Evolutionary conservation across 2,113 vertebrate species (phyloP).

Genomic region (Callopanchax toddi): DNA sequence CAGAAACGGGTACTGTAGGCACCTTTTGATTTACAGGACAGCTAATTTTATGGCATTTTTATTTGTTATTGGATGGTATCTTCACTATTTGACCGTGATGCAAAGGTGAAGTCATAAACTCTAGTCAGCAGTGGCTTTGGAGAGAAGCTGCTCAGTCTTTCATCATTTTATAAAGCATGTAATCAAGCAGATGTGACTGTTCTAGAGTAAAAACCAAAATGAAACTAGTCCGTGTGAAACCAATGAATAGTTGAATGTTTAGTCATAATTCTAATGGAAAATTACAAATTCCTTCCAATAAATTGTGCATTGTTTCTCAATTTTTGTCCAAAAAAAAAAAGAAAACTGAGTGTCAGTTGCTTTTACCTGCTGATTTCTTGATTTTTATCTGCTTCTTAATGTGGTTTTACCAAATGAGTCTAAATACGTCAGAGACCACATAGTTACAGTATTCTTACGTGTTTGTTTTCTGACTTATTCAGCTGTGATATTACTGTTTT

Average conservation of each 20-base stretch:
- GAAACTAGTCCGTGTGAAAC: not conserved
- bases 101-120: not conserved
- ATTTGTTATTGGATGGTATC: slow-evolving; percentile 1
- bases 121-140: not conserved
- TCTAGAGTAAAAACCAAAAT: not conserved
- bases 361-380: not conserved
- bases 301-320: not conserved
- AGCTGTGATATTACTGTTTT: too few species aligned
- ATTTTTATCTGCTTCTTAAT: not conserved
- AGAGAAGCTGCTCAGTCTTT: not conserved
- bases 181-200: not conserved
- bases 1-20: not conserved
- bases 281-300: not conserved
- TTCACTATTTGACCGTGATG: not conserved
- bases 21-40: not conserved
- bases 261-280: slow-evolving; percentile 3
- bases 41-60: not conserved
- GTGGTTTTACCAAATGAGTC: not conserved
- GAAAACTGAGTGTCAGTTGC: not conserved
- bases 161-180: too few species aligned
- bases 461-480: too few species aligned
- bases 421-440: not conserved
- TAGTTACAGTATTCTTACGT: not conserved
- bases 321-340: not conserved
- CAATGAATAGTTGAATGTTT: not conserved